Conservation (phyloP, 1,140 invertebrate genomes). For the Lordiphosa stackelbergi region DNA sequence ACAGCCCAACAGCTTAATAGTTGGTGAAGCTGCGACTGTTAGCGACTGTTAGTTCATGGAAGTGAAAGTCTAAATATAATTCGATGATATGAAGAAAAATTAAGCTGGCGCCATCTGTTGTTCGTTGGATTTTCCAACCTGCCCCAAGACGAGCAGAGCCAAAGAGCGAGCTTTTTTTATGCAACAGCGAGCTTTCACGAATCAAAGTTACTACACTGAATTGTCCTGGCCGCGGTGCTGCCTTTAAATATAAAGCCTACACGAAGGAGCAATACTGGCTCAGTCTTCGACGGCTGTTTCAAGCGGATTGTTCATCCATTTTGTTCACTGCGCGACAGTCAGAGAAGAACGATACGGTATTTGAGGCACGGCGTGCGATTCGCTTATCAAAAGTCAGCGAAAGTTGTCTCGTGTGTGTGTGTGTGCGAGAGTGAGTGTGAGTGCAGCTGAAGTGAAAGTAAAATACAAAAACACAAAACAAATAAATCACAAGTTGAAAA, state of each 20-base stretch:
- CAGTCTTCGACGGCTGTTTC: constrained; percentile 66
- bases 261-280: constrained; percentile 33
- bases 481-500: constrained; percentile 63
- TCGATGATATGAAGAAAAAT: constrained; percentile 24
- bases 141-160: constrained; percentile 1
- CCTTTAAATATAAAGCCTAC: constrained; percentile 40
- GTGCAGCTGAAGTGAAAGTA: constrained; percentile 54
- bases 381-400: constrained; percentile 54
- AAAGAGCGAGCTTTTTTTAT: constrained; percentile 44
- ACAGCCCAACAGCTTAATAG: no score
- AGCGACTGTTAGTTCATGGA: no score
- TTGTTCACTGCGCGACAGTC: constrained; percentile 1
- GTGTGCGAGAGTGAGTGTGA: constrained; percentile 14
- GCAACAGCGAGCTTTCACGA: no score
- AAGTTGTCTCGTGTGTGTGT: constrained; percentile 17
- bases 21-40: no score
- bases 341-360: constrained; percentile 7
- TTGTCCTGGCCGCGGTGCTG: constrained; percentile 48
- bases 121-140: background rate
- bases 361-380: constrained; percentile 37
- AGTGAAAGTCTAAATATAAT: no score
- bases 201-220: constrained; percentile 26
- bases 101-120: constrained; percentile 43
- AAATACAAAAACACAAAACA: constrained; percentile 52
- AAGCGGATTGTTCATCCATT: constrained; percentile 52